Evolutionary conservation across 2,113 vertebrate species (phyloP).

Genomic region (Dendrocopos noguchii): DNA sequence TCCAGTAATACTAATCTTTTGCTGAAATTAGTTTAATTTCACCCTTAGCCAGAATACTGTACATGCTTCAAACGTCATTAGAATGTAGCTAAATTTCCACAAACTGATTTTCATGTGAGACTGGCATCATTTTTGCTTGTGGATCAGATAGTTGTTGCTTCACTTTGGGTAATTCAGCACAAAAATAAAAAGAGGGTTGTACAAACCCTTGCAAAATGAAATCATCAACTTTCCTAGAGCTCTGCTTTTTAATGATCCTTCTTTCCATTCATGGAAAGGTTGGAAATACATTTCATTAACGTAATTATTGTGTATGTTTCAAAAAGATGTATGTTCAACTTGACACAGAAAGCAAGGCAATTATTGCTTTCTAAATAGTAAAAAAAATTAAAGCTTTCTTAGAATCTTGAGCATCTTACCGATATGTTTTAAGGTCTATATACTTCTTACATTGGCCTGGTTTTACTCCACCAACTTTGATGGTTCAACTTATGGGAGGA

Average conservation of each 20-base stretch:
- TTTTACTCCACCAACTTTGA: slow-evolving; percentile 8
- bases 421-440: not conserved
- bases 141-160: slow-evolving; percentile 24
- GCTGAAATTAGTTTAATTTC: slow-evolving; percentile 4
- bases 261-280: not conserved
- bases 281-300: slow-evolving; percentile 27
- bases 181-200: slow-evolving; percentile 26
- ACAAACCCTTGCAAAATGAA: slow-evolving; percentile 33
- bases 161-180: slow-evolving; percentile 8
- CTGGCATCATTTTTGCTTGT: slow-evolving; percentile 11
- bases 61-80: not conserved
- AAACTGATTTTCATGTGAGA: slow-evolving; percentile 9
- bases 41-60: not conserved
- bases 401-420: not conserved
- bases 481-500: not conserved
- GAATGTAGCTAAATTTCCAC: not conserved
- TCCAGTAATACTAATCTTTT: not conserved
- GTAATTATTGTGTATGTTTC: slow-evolving; percentile 3
- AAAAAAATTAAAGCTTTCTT: not conserved
- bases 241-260: slow-evolving; percentile 22
- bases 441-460: not conserved
- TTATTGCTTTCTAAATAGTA: slow-evolving; percentile 3
- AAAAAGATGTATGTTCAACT: not conserved
- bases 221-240: slow-evolving; percentile 16
- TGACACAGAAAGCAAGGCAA: not conserved